Evolutionary conservation across 2,797 vertebrate genomes (phyloP).

Genomic region (Jordanella pulchra): DNA sequence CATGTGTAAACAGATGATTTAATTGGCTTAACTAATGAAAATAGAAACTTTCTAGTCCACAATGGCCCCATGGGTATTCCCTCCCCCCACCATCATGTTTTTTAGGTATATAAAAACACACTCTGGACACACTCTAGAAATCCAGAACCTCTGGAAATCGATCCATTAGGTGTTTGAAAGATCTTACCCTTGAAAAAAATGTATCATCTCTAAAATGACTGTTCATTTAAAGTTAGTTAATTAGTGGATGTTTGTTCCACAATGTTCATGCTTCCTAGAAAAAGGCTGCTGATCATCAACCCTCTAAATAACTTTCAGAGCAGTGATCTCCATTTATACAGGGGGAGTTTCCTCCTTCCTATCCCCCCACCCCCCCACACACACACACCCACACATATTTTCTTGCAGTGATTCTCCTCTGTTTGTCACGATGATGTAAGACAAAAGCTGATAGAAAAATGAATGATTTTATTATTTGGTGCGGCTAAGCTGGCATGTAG

Average conservation of each 20-base stretch:
- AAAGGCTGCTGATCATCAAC: slow-evolving; percentile 34
- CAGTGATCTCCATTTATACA: slow-evolving; percentile 38
- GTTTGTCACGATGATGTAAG: slow-evolving; percentile 12
- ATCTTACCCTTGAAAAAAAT: too few relatives aligned
- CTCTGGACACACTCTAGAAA: background rate
- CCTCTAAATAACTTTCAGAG: slow-evolving; percentile 61
- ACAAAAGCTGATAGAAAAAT: slow-evolving; percentile 38
- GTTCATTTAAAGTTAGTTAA: background rate
- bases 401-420: slow-evolving; percentile 5
- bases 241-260: background rate
- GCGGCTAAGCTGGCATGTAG: slow-evolving; percentile 50
- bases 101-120: background rate
- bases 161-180: background rate
- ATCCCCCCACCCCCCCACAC: background rate
- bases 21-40: too few relatives aligned
- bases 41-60: too few relatives aligned
- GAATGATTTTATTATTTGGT: slow-evolving; percentile 61
- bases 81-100: background rate
- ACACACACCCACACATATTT: too few relatives aligned
- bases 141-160: background rate
- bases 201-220: background rate
- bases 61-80: background rate
- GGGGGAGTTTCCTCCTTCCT: slow-evolving; percentile 21
- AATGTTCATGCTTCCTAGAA: slow-evolving; percentile 46
- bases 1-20: too few relatives aligned